Evolutionary conservation across 2,113 vertebrate genomes (phyloP), one percentile per base, ranked within the genome.

Genomic region (Sigmodon hispidus): DNA sequence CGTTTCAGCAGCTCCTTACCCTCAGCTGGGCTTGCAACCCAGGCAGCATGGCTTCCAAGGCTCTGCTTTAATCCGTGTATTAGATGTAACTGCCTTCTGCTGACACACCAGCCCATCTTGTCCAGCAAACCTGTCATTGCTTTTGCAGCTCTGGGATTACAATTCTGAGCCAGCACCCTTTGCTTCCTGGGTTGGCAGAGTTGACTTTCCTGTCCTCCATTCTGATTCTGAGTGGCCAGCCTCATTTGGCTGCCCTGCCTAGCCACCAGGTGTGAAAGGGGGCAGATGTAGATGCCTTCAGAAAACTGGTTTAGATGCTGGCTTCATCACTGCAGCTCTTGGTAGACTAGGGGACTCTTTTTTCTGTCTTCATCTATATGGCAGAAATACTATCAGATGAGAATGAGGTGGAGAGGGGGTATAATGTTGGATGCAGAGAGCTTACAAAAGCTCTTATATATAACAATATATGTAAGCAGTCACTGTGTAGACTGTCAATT

Each of bases 391-490:
- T 29, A 43, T 0, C n/a, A 91, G 40, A 43, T 40, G 31, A 69
- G 69, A 43, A 55, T 67, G n/a, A 59, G 31, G 11, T 29, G 21
- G 43, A 31, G 26, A 3, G 11, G 21, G 9, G 13, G 9, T 0
- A 5, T 2, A 1, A 19, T 34, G 50, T 24, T 70, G 26, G 80
- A 24, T 43, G 67, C 21, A 26, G 16, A 59, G n/a, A n/a, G n/a
- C n/a, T n/a, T n/a, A n/a, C n/a, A n/a, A n/a, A 92, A 19, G 24
- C 91, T 88, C 63, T 83, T 43, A 34, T 15, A n/a, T n/a, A n/a
- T n/a, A n/a, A n/a, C n/a, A n/a, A n/a, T 73, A 77, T 43, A 4
- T 67, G 45, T 0, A 65, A 88, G 59, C 24, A 50, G n/a, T 40
- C 21, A 0, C 67, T 75, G 15, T 77, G 52, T 85, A 75, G 61